Base-by-base conservation (phyloP, 2,113 vertebrate species). In the Dasyornis broadbenti region DNA sequence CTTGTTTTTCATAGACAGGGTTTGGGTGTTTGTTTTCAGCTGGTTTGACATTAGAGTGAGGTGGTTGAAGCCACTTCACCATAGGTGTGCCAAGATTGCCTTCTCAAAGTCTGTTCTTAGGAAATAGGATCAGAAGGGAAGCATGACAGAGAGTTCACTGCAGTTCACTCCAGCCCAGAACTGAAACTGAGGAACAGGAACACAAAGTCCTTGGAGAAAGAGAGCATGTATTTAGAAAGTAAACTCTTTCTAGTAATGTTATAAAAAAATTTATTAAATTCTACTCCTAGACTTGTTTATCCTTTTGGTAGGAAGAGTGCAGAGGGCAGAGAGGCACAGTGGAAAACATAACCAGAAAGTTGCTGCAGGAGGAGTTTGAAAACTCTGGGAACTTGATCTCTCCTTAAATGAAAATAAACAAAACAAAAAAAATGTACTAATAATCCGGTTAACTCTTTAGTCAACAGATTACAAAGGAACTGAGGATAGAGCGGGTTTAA, bases 1-100 rank as follows among this genome's bases (percentile, higher is more conserved):
- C 24, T 65, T 66, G 13, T 26, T 70, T 71, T 75, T 18, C 22
- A 23, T 5, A 6, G 1, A 0, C 0, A 1, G 19, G 9, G 3
- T 78, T 31, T 1, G 2, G 5, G 20, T 85, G 50, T 42, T 57
- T 33, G 5, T 27, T 84, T 91, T 69, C 45, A 69, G 4, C 73
- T 42, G 50, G 3, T 10, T 9, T 77, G 59, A 20, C 45, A 9
- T 50, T 27, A 57, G 66, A 50, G 35, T 9, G 54, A 82, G 10
- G 18, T 37, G 21, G 9, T 12, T 31, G 69, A 37, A 91, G 69
- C 9, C 14, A 13, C 24, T n/a, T 69, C 14, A 15, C 45, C n/a
- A 19, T 40, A 52, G 20, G 4, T 7, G 1, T 30, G 31, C 11
- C 4, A 76, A 45, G 42, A 52, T 2, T 73, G 50, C 17, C 1